Evolutionary conservation across 2,888 invertebrate genomes (phyloP), one percentile per base, ranked within the genome.

Genomic region (Hoplodrina blanda): DNA sequence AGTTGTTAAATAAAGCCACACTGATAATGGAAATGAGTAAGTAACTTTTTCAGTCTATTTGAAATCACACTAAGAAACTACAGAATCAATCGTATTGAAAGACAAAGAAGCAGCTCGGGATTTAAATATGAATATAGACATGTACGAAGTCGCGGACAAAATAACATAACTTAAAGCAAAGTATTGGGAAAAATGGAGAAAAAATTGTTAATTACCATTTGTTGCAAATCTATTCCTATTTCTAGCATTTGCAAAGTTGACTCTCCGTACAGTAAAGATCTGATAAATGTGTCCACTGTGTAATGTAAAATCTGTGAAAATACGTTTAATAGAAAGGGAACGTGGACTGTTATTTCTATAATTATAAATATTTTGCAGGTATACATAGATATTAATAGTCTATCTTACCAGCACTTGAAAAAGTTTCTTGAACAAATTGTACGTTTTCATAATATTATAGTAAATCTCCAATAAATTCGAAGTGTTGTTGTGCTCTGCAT

Each of bases 371-470:
- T 25, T 41, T 13, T 13, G 13, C 13, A 41, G 41, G 11, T 41
- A 41, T 41, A 11, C 41, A 11, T 13, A 41, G 13, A 41, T 4
- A 20, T 41, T 13, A 19, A 19, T 15, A 13, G 19, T 15, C 2
- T 2, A 13, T 44, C 53, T 78, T 60, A 81, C 83, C 71, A 69
- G 19, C 19, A 52, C 15, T 71, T 77, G 71, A 55, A 80, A 77
- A 0, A 67, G 19, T 6, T 64, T 62, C n/a, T 66, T 72, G 8
- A 56, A 76, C 19, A 81, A 41, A 17, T 65, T 41, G 44, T 72
- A 76, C 25, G 76, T 62, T 5, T 77, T 55, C n/a, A 73, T 33
- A 55, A 81, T 73, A 50, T 69, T 62, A n/a, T 55, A 17, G n/a
- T 67, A 80, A 8, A 49, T 54, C 0, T 59, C 25, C 13, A 64